A percentile compares a stretch with the other conserved stretches of the same genome.
Conservation (phyloP, 1,140 invertebrate species). For the Paraescarpia echinospica region DNA sequence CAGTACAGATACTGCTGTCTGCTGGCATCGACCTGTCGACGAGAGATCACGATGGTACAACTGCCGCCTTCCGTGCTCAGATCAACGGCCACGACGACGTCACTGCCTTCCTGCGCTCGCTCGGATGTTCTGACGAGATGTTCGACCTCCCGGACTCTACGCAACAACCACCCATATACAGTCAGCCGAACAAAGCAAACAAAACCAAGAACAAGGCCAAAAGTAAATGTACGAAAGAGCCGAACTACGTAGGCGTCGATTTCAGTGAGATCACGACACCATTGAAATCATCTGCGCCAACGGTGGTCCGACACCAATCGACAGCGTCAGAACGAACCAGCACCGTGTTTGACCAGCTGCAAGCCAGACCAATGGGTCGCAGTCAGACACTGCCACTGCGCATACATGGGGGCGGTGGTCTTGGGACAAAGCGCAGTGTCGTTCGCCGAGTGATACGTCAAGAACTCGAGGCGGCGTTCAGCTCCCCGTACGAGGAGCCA, state of each 20-base stretch:
- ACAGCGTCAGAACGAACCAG: background rate
- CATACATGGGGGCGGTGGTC: background rate
- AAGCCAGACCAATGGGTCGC: background rate
- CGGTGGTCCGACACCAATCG: background rate
- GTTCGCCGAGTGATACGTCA: slow-evolving; percentile 11
- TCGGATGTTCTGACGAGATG: background rate
- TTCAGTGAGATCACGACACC: background rate
- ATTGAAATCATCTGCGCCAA: background rate
- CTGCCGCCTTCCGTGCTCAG: slow-evolving; percentile 27
- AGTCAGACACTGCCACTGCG: background rate
- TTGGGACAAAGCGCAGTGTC: background rate
- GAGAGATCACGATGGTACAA: slow-evolving; percentile 28
- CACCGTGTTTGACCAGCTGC: background rate
- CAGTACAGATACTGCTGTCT: slow-evolving; percentile 10
- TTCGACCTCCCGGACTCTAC: background rate
- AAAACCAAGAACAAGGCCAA: background rate
- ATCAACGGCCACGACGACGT: slow-evolving; percentile 24
- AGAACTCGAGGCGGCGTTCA: slow-evolving; percentile 7
- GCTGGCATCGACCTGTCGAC: slow-evolving; percentile 15
- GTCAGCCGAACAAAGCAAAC: background rate
- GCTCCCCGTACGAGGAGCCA: slow-evolving; percentile 15
- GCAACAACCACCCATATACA: background rate
- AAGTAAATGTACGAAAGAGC: background rate
- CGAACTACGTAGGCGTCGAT: background rate
- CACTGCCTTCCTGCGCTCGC: background rate